Conservation (phyloP, 2,888 invertebrate species). For the Nycteola revayana region DNA sequence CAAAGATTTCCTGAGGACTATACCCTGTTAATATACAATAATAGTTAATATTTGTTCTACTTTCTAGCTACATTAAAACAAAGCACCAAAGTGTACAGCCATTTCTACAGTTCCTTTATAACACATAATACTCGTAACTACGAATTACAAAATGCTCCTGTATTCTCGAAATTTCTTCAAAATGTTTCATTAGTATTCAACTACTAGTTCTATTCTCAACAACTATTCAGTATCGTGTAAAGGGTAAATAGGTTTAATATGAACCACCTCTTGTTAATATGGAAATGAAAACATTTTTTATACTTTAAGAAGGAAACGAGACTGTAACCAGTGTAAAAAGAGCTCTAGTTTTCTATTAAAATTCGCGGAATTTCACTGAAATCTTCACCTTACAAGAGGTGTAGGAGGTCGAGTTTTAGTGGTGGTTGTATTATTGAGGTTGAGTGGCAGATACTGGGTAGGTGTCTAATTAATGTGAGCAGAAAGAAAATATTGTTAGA, state of each 20-base stretch:
- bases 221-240: conserved; percentile 21
- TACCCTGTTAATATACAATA: too few species aligned
- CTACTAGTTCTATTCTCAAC: conserved; percentile 14
- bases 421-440: conserved; percentile 38
- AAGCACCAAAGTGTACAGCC: too few species aligned
- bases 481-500: too few species aligned
- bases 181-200: conserved; percentile 10
- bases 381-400: conserved; percentile 27
- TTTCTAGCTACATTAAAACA: too few species aligned
- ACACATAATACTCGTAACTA: too few species aligned
- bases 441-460: conserved; percentile 39
- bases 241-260: conserved; percentile 43
- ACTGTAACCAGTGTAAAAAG: conserved; percentile 29
- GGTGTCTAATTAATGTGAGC: conserved; percentile 63
- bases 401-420: conserved; percentile 37
- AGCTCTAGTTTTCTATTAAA: conserved; percentile 38
- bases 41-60: too few species aligned
- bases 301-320: conserved; percentile 48
- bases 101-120: too few species aligned
- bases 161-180: background rate
- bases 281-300: conserved; percentile 49
- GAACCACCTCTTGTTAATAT: conserved; percentile 43
- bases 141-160: too few species aligned
- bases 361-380: conserved; percentile 12
- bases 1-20: too few species aligned